Evolutionary conservation across 2,113 vertebrate species (phyloP).

Genomic region (Mormyrus lacerda): DNA sequence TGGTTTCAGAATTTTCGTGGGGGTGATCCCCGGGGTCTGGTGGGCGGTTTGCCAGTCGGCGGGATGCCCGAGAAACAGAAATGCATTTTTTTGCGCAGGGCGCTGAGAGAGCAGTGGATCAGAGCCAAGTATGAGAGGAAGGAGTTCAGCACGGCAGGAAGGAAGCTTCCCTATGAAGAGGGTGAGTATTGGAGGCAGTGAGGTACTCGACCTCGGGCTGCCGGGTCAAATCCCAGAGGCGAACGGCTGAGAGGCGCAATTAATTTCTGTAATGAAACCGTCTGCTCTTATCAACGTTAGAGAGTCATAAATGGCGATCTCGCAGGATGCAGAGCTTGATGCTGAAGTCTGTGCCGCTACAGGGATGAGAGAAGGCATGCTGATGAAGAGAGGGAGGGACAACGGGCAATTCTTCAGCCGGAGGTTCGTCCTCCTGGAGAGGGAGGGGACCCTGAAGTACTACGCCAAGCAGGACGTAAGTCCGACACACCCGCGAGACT

Average conservation of each 20-base stretch:
- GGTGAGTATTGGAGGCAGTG: constrained; percentile 49
- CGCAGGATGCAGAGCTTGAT: background rate
- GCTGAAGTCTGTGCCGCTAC: background rate
- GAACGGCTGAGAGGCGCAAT: background rate
- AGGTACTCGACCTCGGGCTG: background rate
- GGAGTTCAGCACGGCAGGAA: constrained; percentile 62
- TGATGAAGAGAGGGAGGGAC: constrained; percentile 82
- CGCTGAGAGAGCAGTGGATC: constrained; percentile 84
- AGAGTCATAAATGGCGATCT: background rate
- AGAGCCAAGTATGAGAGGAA: constrained; percentile 78
- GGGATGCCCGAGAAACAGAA: background rate
- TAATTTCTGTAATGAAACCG: background rate
- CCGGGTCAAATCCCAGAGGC: background rate
- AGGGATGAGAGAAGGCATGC: constrained; percentile 68
- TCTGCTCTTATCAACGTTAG: background rate
- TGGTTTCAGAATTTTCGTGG: background rate
- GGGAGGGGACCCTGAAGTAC: constrained; percentile 79
- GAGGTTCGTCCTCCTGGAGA: constrained; percentile 74
- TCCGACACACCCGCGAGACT: background rate
- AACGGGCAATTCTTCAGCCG: constrained; percentile 75
- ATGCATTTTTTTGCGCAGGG: constrained; percentile 47
- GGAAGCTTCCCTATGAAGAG: constrained; percentile 57
- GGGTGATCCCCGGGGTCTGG: background rate
- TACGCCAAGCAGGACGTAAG: constrained; percentile 80
- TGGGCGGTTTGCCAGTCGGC: background rate